Evolutionary conservation across 2,113 vertebrate genomes (phyloP).

Genomic region (Hippocampus guttulatus): DNA sequence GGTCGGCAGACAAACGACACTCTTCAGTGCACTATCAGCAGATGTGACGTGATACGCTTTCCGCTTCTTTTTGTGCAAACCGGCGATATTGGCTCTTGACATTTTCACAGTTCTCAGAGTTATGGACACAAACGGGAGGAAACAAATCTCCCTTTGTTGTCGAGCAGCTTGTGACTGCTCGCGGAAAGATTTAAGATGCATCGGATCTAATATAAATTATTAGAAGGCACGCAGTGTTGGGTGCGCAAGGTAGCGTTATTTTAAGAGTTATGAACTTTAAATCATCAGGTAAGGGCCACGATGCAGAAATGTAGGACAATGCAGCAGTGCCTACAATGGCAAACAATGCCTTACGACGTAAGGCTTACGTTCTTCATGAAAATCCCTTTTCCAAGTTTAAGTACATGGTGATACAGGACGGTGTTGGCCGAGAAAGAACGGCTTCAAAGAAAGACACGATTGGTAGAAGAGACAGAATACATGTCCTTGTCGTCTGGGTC

Average conservation of each 20-base stretch:
- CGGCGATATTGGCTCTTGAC: constrained; percentile 4
- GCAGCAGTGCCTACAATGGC: background rate
- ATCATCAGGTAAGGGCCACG: constrained; percentile 1
- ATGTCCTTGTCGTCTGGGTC: constrained; percentile 49
- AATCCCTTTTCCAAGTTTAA: background rate
- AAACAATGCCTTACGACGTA: background rate
- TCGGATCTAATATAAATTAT: constrained; percentile 8
- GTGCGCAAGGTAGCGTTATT: constrained; percentile 12
- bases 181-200: constrained; percentile 9
- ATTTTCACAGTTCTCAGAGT: constrained; percentile 20
- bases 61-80: constrained; percentile 4
- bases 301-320: constrained; percentile 9
- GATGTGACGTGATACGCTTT: background rate
- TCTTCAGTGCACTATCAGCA: background rate
- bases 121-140: background rate
- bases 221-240: background rate
- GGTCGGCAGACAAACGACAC: constrained; percentile 2
- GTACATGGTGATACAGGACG: background rate
- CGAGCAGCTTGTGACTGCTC: constrained; percentile 6
- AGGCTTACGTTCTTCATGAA: too few species aligned
- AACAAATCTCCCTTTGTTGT: constrained; percentile 4
- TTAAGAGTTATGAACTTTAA: constrained; percentile 7
- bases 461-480: constrained; percentile 46
- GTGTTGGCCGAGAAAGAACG: background rate
- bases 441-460: background rate